Evolutionary conservation across 2,113 vertebrate genomes (phyloP), one percentile per base, ranked within the genome.

Genomic region (Cephalopterus ornatus): DNA sequence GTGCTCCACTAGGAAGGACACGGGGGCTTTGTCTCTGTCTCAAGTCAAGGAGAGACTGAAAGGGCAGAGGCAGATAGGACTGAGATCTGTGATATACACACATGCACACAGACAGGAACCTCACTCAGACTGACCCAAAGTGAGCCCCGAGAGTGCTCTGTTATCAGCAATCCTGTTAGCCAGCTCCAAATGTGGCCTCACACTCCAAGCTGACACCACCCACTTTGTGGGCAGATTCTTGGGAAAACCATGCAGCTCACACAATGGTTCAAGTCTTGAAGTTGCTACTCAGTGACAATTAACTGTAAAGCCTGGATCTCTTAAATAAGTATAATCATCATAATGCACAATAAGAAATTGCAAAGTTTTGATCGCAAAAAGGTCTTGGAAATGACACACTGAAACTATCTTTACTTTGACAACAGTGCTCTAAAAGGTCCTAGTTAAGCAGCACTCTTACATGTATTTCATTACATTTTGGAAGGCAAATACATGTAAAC

Each of bases 401-500:
- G 28, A n/a, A 89, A 72, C 21, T 56, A 5, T 35, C 39, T 78
- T 63, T 81, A 75, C 14, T 74, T 78, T 33, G 26, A 80, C 58
- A 84, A 32, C 7, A 79, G 35, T 33, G 55, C 7, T 83, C 49
- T 59, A 14, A 6, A 30, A 50, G 26, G 55, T 49, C 8, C 56
- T 37, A 87, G 58, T 81, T 83, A 85, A 46, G 53, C 41, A 56
- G 66, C 80, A 47, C 72, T 86, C 76, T 70, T 50, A 75, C 77
- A 65, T 11, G 20, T 56, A 72, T 53, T 85, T 81, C 30, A 65
- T 77, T 82, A 71, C 16, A 35, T 89, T 85, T 72, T 93, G 66
- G 42, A 97, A 90, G 74, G 88, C 58, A 95, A 82, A 53, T 59
- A 96, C 73, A 37, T 68, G 80, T 3, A 73, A 85, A 88, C 35